These are phyloP conservation scores for Electrophaes corylata DNA, from an alignment of 2,888 invertebrate genomes.

Conservation along the genomic window DNA sequence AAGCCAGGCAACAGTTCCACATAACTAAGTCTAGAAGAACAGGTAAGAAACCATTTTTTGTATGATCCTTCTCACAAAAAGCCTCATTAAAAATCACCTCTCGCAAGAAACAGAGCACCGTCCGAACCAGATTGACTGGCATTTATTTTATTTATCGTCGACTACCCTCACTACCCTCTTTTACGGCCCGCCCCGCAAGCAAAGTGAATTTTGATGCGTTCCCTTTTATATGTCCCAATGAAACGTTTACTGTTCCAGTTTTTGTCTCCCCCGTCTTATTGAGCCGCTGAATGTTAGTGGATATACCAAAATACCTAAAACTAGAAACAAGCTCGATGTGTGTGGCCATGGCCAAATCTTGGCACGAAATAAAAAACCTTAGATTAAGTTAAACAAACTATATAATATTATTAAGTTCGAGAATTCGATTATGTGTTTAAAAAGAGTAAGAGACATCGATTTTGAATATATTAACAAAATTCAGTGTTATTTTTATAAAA, in stretches of 20 bases:
- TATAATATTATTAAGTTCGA: too few relatives aligned
- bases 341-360: too few relatives aligned
- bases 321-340: too few relatives aligned
- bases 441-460: too few relatives aligned
- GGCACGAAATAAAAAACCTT: too few relatives aligned
- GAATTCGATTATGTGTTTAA: too few relatives aligned
- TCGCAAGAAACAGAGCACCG: constrained; percentile 22
- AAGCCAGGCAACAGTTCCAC: too few relatives aligned
- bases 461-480: too few relatives aligned
- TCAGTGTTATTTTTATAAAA: too few relatives aligned
- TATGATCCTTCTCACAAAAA: neutral
- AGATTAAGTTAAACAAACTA: too few relatives aligned
- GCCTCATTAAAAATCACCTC: constrained; percentile 22
- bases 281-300: constrained; percentile 20
- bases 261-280: constrained; percentile 35
- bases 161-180: constrained; percentile 49
- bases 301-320: constrained; percentile 19
- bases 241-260: constrained; percentile 59
- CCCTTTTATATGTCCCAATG: constrained; percentile 67
- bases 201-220: constrained; percentile 78
- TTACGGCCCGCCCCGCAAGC: constrained; percentile 64
- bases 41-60: neutral
- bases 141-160: constrained; percentile 44
- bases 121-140: constrained; percentile 41
- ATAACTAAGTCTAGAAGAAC: neutral